Conservation (phyloP, 2,888 invertebrate genomes). For the Hypselothyrea guttata region DNA sequence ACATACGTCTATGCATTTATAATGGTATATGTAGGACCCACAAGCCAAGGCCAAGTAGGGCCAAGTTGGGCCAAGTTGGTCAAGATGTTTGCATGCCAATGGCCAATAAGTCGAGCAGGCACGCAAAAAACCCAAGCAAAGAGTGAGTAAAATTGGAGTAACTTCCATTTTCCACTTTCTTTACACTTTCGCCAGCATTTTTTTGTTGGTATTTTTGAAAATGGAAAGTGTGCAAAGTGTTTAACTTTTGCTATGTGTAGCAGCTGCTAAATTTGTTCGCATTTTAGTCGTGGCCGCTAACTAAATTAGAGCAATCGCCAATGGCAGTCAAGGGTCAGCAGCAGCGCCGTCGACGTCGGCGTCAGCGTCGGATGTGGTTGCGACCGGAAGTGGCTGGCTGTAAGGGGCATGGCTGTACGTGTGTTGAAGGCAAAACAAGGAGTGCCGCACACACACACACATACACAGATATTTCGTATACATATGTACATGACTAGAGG, state of each 20-base stretch:
- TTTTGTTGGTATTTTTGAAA: conserved; percentile 33
- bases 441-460: conserved; percentile 29
- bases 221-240: conserved; percentile 56
- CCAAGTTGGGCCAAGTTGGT: conserved; percentile 60
- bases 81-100: conserved; percentile 73
- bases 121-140: conserved; percentile 64
- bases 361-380: conserved; percentile 48
- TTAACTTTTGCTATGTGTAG: conserved; percentile 23
- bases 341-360: conserved; percentile 12
- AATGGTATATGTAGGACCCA: conserved; percentile 11
- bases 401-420: conserved; percentile 16
- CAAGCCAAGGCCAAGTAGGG: conserved; percentile 49
- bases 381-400: conserved; percentile 53
- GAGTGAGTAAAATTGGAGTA: conserved; percentile 37
- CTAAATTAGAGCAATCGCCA: conserved; percentile 59
- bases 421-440: conserved; percentile 26
- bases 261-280: conserved; percentile 42
- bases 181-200: conserved; percentile 3
- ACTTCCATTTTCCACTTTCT: conserved; percentile 24
- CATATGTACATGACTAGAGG: conserved; percentile 25
- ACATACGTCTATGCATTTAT: conserved; percentile 11
- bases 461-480: conserved; percentile 8
- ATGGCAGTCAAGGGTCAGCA: conserved; percentile 49
- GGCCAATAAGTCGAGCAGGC: conserved; percentile 67
- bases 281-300: conserved; percentile 50